These are phyloP conservation scores for Sporophila hypoxantha DNA, from an alignment of 2,113 vertebrate species.

Conservation along the genomic window DNA sequence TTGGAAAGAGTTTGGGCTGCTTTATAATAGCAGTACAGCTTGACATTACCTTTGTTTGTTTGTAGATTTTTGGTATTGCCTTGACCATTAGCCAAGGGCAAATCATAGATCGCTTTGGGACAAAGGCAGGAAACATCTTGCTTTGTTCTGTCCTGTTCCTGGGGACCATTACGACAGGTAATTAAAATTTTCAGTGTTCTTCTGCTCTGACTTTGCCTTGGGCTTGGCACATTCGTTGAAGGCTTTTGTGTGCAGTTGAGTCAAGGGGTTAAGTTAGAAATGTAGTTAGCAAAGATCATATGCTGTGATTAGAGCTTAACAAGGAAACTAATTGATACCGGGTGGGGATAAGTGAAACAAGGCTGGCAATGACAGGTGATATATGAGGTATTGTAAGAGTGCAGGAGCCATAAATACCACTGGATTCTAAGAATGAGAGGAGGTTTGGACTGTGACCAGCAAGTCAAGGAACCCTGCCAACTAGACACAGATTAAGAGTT, in stretches of 20 bases:
- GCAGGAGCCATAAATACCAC: neutral
- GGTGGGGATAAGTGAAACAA: neutral
- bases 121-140: conserved; percentile 83
- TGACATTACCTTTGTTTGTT: conserved; percentile 27
- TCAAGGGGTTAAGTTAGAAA: neutral
- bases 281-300: neutral
- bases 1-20: neutral
- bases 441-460: neutral
- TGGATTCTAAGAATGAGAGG: neutral
- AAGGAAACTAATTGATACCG: neutral
- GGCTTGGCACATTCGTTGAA: neutral
- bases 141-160: conserved; percentile 82
- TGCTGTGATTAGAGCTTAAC: neutral
- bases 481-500: neutral
- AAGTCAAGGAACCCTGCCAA: neutral
- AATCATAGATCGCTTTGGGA: conserved; percentile 81
- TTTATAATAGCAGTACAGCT: neutral
- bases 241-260: neutral
- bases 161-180: conserved; percentile 85
- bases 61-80: conserved; percentile 90
- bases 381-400: neutral
- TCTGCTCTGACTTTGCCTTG: neutral
- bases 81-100: conserved; percentile 90
- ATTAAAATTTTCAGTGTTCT: neutral
- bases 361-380: neutral